Evolutionary conservation across 2,113 vertebrate species (phyloP).

Genomic region (Chlamydotis undulata): DNA sequence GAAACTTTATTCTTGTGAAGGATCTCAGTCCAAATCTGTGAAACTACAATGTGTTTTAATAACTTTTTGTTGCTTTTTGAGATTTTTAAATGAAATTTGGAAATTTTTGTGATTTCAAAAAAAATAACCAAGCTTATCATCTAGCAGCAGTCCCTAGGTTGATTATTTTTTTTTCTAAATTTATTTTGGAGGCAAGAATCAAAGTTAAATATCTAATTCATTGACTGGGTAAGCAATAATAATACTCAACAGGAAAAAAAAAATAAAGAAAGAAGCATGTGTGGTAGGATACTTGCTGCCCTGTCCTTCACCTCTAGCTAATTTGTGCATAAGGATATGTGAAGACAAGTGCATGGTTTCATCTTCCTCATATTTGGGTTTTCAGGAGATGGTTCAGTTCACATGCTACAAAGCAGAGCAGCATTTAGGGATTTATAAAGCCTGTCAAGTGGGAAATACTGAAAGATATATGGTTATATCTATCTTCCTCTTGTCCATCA

Average conservation of each 20-base stretch:
- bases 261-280: accelerated
- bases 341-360: not conserved
- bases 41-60: not conserved
- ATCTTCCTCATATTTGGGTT: not conserved
- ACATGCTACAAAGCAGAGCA: not conserved
- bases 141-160: not conserved
- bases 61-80: not conserved
- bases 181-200: not conserved
- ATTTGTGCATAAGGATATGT: not conserved
- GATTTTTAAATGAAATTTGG: not conserved
- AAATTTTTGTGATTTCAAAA: not conserved
- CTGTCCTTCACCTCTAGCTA: not conserved
- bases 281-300: not conserved
- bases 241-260: not conserved
- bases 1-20: not conserved
- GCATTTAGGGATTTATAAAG: not conserved
- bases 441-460: not conserved
- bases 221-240: not conserved
- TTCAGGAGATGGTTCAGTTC: not conserved
- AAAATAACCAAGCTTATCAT: not conserved
- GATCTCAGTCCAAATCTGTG: not conserved
- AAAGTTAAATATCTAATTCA: not conserved
- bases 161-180: not conserved
- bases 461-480: not conserved
- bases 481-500: not conserved